phyloP scores from a whole-genome alignment of 2,113 vertebrate species.

The Neofelis nebulosa region DNA sequence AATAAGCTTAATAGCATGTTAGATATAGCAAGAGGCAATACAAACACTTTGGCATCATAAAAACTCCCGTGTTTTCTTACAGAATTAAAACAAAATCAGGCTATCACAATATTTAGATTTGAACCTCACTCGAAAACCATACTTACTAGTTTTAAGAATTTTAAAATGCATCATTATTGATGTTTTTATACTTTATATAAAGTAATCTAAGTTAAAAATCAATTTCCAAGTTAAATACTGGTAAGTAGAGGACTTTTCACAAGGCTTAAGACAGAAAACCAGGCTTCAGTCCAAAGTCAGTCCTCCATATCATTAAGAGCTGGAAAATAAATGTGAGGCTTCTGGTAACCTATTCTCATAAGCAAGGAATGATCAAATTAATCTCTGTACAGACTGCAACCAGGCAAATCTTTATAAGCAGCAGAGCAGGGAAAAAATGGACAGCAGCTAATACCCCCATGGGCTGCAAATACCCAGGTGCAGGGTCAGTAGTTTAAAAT shows the following conservation, averaged over 20 bases:
- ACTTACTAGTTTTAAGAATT: neutral
- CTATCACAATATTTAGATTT: slow-evolving; percentile 5
- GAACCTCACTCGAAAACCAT: neutral
- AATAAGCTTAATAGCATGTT: neutral
- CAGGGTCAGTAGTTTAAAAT: slow-evolving; percentile 39
- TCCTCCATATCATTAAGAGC: neutral
- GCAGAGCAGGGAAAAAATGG: neutral
- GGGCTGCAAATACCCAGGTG: neutral
- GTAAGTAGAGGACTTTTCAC: neutral
- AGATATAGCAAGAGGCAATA: neutral
- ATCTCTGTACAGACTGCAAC: neutral
- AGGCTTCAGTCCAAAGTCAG: neutral
- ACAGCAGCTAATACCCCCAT: neutral
- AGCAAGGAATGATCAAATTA: slow-evolving; percentile 27
- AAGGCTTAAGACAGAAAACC: neutral
- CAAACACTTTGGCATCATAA: neutral
- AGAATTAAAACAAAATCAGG: neutral
- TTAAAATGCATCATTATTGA: neutral
- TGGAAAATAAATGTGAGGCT: neutral
- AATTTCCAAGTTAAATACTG: slow-evolving; percentile 13
- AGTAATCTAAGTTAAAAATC: neutral
- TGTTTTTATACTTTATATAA: neutral
- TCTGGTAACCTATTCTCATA: slow-evolving; percentile 13
- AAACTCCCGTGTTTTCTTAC: neutral
- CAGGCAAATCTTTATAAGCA: neutral